Evolutionary conservation across 2,113 vertebrate species (phyloP), one percentile per base, ranked within the genome.

Genomic region (Dunckerocampus dactyliophorus): DNA sequence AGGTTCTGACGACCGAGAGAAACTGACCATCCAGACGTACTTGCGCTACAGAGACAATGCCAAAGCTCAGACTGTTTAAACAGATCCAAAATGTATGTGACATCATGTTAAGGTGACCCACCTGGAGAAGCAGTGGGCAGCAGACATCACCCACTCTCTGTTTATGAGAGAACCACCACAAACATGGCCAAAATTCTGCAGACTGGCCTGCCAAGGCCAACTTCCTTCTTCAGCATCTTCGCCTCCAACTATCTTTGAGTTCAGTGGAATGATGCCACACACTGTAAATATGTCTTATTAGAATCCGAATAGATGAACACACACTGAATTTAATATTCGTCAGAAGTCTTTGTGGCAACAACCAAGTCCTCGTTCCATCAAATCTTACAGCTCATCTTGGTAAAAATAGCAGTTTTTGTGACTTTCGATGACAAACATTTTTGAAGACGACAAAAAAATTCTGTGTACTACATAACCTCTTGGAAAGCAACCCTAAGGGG

Each of bases 131-230:
- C 93, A 93, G 80, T 93, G 92, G 16, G 86, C 92, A 2, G 92
- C 92, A 1, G 87, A 91, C 8, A 93, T 63, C 2, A 93, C 82
- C 64, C 89, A 89, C 0, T 52, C 69, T 3, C 70, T 24, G 14
- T 47, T 69, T 28, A 93, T 80, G 52, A 94, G 20, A 19, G 85
- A 85, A 47, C 92, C 93, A 0, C 91, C 92, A 52, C 93, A 93
- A 0, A 89, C 1, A 10, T 92, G 91, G 2, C 62, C 65, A 64
- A 87, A 81, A 0, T 15, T 58, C 1, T 71, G 64, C 17, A 90
- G 64, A 72, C 89, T 89, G 50, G 59, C 78, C 0, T 87, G 22
- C 92, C 92, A 92, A 0, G 90, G 92, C 91, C 92, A 92, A 0
- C 76, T 62, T 0, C 91, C 90, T 0, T 0, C 0, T 0, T 1